phyloP scores from a whole-genome alignment of 2,888 invertebrate genomes.

The Actias luna region DNA sequence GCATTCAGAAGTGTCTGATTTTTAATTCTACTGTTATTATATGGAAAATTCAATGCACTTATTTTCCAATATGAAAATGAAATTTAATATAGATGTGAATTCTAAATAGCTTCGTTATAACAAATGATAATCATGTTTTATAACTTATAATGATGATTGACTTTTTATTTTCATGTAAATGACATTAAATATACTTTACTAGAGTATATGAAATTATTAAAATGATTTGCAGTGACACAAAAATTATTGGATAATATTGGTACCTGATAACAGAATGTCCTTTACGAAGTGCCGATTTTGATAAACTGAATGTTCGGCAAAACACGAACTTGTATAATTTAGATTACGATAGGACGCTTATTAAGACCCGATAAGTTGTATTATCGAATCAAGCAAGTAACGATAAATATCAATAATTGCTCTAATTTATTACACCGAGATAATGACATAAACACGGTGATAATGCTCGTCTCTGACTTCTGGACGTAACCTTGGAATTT shows the following conservation, averaged over 20 bases:
- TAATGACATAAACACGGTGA: conserved; percentile 3
- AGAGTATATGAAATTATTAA: too few species aligned
- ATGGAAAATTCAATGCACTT: too few species aligned
- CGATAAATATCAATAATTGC: conserved; percentile 7
- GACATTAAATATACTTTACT: too few species aligned
- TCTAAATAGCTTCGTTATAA: too few species aligned
- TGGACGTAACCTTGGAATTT: background rate
- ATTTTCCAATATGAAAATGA: too few species aligned
- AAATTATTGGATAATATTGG: conserved; percentile 21
- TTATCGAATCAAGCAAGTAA: conserved; percentile 2
- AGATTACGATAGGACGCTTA: conserved; percentile 17
- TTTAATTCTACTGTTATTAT: too few species aligned
- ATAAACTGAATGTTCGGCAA: conserved; percentile 24
- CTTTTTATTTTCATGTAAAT: too few species aligned
- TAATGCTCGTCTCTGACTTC: background rate
- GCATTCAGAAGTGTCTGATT: too few species aligned
- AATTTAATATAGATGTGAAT: too few species aligned
- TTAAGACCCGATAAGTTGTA: conserved; percentile 22
- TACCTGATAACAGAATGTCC: conserved; percentile 38
- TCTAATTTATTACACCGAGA: conserved; percentile 11
- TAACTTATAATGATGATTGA: too few species aligned
- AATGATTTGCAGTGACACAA: background rate
- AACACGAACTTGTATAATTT: conserved; percentile 14
- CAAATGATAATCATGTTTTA: background rate
- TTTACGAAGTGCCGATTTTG: conserved; percentile 20